Evolutionary conservation across 2,113 vertebrate species (phyloP).

Genomic region (Scolopax mira): DNA sequence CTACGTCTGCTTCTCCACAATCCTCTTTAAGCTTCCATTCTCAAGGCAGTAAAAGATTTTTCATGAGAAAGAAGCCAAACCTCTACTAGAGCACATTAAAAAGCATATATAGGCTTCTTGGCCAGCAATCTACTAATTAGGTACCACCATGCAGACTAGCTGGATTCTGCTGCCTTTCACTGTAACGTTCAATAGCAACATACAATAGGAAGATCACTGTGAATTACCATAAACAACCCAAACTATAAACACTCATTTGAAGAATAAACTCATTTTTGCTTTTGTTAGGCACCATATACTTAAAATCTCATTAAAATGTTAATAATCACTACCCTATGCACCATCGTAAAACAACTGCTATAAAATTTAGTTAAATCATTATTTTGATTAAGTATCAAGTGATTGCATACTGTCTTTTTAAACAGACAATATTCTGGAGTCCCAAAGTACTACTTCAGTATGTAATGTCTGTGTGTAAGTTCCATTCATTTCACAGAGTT

Average conservation of each 20-base stretch:
- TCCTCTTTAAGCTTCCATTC: not conserved
- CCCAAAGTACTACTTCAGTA: not conserved
- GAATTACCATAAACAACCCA: not conserved
- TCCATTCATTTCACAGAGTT: not conserved
- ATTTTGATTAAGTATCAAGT: not conserved
- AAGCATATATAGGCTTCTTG: not conserved
- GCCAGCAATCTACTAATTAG: not conserved
- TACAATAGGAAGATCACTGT: not conserved
- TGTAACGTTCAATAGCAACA: not conserved
- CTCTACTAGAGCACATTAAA: not conserved
- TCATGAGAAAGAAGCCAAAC: not conserved
- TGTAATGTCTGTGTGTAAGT: not conserved
- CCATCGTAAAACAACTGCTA: not conserved
- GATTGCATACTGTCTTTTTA: not conserved
- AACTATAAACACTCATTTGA: not conserved
- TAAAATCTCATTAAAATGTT: not conserved
- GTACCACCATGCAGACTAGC: not conserved
- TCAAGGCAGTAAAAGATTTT: not conserved
- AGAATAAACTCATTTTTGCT: not conserved
- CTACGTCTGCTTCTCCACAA: not conserved
- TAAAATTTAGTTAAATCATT: not conserved
- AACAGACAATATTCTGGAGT: not conserved
- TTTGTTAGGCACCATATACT: not conserved
- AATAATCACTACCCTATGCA: not conserved
- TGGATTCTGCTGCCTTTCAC: not conserved